Percentiles rank a stretch among this genome's conserved stretches.
Evolutionary conservation across 2,888 invertebrate genomes (phyloP).

Genomic region (Peribatodes rhomboidaria): DNA sequence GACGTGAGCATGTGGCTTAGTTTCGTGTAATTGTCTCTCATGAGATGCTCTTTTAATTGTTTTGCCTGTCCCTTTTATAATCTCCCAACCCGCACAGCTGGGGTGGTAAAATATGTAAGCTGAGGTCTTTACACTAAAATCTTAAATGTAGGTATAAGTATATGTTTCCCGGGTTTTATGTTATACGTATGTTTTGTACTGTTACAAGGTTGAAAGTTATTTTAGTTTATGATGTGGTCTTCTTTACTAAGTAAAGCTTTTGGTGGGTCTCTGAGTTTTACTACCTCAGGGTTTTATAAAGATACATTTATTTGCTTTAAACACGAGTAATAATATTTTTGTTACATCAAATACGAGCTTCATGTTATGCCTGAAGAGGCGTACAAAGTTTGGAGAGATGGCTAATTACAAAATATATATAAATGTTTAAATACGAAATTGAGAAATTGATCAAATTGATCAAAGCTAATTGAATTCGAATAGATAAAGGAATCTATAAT

Average conservation of each 20-base stretch:
- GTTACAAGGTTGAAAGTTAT: conserved; percentile 3
- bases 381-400: too few relatives aligned
- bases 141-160: background rate
- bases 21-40: conserved; percentile 12
- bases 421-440: too few relatives aligned
- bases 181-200: background rate
- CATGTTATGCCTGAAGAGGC: too few relatives aligned
- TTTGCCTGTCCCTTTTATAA: conserved; percentile 16
- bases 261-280: background rate
- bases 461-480: too few relatives aligned
- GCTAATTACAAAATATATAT: too few relatives aligned
- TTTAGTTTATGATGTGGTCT: background rate
- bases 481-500: too few relatives aligned
- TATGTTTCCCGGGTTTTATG: conserved; percentile 3
- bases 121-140: conserved; percentile 16
- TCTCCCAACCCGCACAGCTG: conserved; percentile 16
- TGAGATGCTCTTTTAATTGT: conserved; percentile 19
- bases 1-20: background rate
- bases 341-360: too few relatives aligned
- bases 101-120: conserved; percentile 17
- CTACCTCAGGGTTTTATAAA: too few relatives aligned
- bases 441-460: too few relatives aligned
- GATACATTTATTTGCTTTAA: too few relatives aligned
- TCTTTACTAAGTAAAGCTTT: background rate
- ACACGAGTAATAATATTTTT: too few relatives aligned